These are phyloP conservation scores for Poliocrania exsul DNA, from an alignment of 2,797 vertebrate species.

Conservation along the genomic window DNA sequence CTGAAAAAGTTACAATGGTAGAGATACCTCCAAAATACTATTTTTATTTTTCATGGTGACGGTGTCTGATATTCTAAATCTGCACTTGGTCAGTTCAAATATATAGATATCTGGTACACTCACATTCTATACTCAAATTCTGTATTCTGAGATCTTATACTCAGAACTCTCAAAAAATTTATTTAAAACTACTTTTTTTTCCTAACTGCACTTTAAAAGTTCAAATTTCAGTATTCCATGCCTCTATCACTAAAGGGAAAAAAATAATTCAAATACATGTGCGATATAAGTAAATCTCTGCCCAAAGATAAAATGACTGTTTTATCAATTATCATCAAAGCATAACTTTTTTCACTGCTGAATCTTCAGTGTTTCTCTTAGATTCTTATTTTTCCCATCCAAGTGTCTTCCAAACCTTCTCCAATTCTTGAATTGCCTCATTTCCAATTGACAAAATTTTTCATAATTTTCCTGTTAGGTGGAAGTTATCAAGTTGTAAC, in stretches of 20 bases:
- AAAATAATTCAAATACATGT: background rate
- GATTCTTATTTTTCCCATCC: background rate
- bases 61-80: background rate
- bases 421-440: background rate
- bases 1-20: background rate
- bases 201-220: background rate
- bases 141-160: background rate
- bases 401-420: background rate
- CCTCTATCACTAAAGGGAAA: background rate
- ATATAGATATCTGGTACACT: background rate
- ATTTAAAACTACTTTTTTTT: background rate
- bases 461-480: background rate
- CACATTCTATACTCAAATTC: background rate
- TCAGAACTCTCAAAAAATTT: background rate
- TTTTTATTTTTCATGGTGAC: background rate
- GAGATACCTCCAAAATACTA: background rate
- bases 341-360: background rate
- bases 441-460: background rate
- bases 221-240: background rate
- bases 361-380: background rate
- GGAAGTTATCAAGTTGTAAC: background rate
- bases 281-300: background rate
- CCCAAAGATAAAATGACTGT: background rate
- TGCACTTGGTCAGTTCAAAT: background rate
- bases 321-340: background rate